These are phyloP conservation scores for Platycercus adscitus DNA, from an alignment of 2,113 vertebrate species.

Conservation along the genomic window DNA sequence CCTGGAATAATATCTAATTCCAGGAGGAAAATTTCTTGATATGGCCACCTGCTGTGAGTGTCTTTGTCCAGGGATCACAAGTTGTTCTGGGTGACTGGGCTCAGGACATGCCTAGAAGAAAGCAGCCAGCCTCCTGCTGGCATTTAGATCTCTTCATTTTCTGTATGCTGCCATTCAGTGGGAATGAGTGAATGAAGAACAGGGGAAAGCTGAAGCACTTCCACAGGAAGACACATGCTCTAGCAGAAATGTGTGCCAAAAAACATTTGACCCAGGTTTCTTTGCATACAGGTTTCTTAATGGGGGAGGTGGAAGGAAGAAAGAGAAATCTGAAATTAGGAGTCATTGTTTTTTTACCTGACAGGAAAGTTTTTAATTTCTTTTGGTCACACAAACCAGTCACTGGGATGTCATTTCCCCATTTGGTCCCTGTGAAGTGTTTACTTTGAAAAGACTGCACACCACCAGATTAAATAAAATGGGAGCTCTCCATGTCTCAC, in stretches of 20 bases:
- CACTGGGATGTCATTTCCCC: slow-evolving; percentile 68
- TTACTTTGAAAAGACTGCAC: slow-evolving; percentile 80
- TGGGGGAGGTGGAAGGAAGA: too few species aligned
- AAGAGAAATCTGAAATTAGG: neutral
- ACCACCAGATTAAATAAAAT: slow-evolving; percentile 80
- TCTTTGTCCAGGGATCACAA: slow-evolving; percentile 96
- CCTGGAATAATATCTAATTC: slow-evolving; percentile 96
- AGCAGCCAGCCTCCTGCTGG: slow-evolving; percentile 89
- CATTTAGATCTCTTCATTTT: slow-evolving; percentile 98
- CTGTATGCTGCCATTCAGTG: slow-evolving; percentile 81
- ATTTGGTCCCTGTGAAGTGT: slow-evolving; percentile 74
- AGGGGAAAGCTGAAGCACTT: slow-evolving; percentile 58
- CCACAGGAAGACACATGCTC: slow-evolving; percentile 50
- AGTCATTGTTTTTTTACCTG: slow-evolving; percentile 42
- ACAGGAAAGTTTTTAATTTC: slow-evolving; percentile 52
- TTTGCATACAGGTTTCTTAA: slow-evolving; percentile 4
- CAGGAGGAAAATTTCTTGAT: slow-evolving; percentile 92
- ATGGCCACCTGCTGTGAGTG: slow-evolving; percentile 88
- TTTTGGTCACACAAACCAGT: slow-evolving; percentile 41
- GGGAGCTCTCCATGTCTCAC: slow-evolving; percentile 72
- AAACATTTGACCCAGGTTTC: slow-evolving; percentile 68
- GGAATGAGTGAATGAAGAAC: slow-evolving; percentile 70
- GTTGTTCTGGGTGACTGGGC: slow-evolving; percentile 95
- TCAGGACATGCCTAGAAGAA: slow-evolving; percentile 89
- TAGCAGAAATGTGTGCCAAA: slow-evolving; percentile 64